Conservation (phyloP, 2,888 invertebrate genomes). For the Notodonta dromedarius region DNA sequence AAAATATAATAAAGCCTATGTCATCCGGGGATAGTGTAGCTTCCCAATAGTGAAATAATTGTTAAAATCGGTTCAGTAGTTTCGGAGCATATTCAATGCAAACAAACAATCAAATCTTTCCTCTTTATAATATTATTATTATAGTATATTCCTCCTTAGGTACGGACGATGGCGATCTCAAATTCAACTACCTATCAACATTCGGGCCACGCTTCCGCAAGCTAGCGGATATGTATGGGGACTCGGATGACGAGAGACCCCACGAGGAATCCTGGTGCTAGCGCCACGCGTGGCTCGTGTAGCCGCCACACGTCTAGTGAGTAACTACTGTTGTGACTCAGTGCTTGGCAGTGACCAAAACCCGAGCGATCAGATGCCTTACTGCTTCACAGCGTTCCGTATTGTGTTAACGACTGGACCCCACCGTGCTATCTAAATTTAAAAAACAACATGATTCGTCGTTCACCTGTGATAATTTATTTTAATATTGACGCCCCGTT, state of each 20-base stretch:
- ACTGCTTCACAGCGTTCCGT: constrained; percentile 51
- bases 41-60: too few relatives aligned
- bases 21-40: too few relatives aligned
- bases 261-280: constrained; percentile 95
- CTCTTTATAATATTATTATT: too few relatives aligned
- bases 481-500: constrained; percentile 27
- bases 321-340: constrained; percentile 11
- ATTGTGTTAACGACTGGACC: constrained; percentile 37
- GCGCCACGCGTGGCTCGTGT: constrained; percentile 79
- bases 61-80: too few relatives aligned
- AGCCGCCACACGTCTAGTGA: constrained; percentile 53
- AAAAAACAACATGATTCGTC: constrained; percentile 30
- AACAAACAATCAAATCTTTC: too few relatives aligned
- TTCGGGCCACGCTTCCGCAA: constrained; percentile 98
- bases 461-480: constrained; percentile 57
- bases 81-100: too few relatives aligned
- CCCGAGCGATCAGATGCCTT: constrained; percentile 68
- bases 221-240: constrained; percentile 97
- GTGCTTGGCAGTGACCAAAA: constrained; percentile 37
- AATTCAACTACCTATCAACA: constrained; percentile 96
- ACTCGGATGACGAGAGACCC: constrained; percentile 92
- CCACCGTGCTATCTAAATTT: constrained; percentile 49
- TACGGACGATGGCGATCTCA: constrained; percentile 95
- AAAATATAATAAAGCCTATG: too few relatives aligned
- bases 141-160: constrained; percentile 81